Base-by-base conservation (phyloP, 2,888 invertebrate genomes). In the Drosophila yooni region DNA sequence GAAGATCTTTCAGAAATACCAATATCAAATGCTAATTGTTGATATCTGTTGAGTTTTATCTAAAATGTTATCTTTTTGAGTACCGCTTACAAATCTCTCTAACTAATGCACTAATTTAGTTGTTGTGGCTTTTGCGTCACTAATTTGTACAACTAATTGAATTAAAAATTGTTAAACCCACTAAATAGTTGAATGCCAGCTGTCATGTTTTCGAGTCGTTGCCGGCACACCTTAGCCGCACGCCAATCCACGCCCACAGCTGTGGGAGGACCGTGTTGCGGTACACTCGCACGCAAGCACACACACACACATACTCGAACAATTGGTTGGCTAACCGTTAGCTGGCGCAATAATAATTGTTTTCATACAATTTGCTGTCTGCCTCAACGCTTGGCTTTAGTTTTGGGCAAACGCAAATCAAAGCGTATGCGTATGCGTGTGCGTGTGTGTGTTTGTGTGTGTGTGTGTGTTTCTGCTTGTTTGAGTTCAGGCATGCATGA, bases 121-220 rank as follows among this genome's bases (percentile, higher is more conserved):
- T 57, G 72, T 66, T 86, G 81, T 51, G 82, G 84, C 61, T 81
- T 76, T 70, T 67, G 74, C 68, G 58, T 70, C 87, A 79, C 79
- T 76, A 79, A 85, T 82, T 81, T 72, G 70, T 18, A 67, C 74
- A 79, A 81, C 81, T 84, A 85, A 85, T 85, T 85, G 81, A 86
- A 82, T 82, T 86, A 84, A 86, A 84, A 84, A 82, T 82, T 81
- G 74, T 69, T 69, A 56, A 57, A 63, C 61, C 74, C 87, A 81
- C 82, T 79, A 86, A 84, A 82, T 73, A 73, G 83, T 82, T 85
- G 65, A 83, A 76, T 69, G 80, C 82, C 65, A 68, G 70, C 46
- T 69, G 78, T 61, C 70, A 56, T 63, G 53, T 53, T 64, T 38
- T 27, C 31, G 27, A 40, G 18, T 29, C 15, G 63, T 25, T 61